phyloP scores from a whole-genome alignment of 1,140 invertebrate species.

The Holcopasites calliopsidis region DNA sequence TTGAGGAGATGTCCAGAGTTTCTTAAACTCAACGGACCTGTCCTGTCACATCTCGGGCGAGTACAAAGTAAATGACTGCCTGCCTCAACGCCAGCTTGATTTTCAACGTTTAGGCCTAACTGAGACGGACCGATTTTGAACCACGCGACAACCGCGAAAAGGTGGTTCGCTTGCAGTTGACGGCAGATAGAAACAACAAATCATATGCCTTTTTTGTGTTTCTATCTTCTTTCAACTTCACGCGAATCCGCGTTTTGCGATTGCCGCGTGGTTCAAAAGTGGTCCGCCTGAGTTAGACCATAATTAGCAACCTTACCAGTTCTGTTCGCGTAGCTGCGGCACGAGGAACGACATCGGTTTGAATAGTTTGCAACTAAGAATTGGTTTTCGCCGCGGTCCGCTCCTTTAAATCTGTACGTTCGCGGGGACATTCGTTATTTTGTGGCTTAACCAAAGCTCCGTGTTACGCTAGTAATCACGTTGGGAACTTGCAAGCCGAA shows the following conservation, averaged over 20 bases:
- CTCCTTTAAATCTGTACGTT: neutral
- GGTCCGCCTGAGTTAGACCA: no score
- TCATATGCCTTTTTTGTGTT: no score
- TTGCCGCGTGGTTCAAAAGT: no score
- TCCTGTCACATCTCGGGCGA: neutral
- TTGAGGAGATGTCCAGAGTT: neutral
- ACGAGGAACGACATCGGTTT: neutral
- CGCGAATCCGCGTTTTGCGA: no score
- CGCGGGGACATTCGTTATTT: neutral
- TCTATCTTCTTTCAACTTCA: no score
- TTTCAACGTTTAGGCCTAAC: no score
- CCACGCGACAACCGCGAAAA: no score
- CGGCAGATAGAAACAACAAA: neutral
- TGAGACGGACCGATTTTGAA: no score
- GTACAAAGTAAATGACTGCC: no score
- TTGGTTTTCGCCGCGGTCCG: neutral
- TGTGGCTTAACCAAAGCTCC: neutral
- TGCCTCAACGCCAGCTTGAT: no score
- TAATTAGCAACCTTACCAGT: constrained; percentile 1
- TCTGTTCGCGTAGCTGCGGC: neutral
- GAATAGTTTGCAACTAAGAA: constrained; percentile 11
- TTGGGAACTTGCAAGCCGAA: neutral
- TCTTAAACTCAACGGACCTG: neutral
- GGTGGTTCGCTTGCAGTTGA: no score
- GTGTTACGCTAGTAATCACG: neutral